Conservation (phyloP, 1,140 invertebrate species). For the Papilio polyxenes region DNA sequence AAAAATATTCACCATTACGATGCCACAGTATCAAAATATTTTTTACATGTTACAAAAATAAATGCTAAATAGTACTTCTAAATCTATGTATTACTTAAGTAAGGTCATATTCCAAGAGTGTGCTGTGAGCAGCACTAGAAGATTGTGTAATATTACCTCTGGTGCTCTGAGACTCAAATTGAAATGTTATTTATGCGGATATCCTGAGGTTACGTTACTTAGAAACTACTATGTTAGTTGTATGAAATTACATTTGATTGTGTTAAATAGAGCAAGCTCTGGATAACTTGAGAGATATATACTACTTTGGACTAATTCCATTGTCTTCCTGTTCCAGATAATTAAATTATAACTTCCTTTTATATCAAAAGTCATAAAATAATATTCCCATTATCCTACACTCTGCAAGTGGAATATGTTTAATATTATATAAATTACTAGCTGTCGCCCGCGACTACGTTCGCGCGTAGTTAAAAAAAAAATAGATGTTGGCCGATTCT, state of each 20-base stretch:
- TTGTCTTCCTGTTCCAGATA: constrained; percentile 1
- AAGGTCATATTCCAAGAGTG: neutral
- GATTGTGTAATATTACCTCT: constrained; percentile 11
- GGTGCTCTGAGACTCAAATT: constrained; percentile 1
- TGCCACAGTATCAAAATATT: too few species aligned
- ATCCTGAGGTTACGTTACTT: neutral
- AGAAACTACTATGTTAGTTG: neutral
- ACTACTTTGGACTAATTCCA: constrained; percentile 15
- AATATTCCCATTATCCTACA: too few species aligned
- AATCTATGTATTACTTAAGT: neutral
- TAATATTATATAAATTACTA: too few species aligned
- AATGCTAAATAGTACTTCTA: neutral
- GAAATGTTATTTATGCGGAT: neutral
- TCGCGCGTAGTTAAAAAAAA: too few species aligned
- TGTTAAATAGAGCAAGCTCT: neutral
- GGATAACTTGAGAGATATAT: neutral
- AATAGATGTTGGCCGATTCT: too few species aligned
- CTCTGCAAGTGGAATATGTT: too few species aligned
- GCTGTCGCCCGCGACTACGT: too few species aligned
- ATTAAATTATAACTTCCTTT: neutral
- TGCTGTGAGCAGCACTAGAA: neutral
- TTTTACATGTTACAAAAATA: too few species aligned
- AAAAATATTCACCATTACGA: too few species aligned
- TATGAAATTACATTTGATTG: neutral
- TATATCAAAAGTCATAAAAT: too few species aligned